Base-by-base conservation (phyloP, 2,797 vertebrate genomes). In the Pitangus sulphuratus region DNA sequence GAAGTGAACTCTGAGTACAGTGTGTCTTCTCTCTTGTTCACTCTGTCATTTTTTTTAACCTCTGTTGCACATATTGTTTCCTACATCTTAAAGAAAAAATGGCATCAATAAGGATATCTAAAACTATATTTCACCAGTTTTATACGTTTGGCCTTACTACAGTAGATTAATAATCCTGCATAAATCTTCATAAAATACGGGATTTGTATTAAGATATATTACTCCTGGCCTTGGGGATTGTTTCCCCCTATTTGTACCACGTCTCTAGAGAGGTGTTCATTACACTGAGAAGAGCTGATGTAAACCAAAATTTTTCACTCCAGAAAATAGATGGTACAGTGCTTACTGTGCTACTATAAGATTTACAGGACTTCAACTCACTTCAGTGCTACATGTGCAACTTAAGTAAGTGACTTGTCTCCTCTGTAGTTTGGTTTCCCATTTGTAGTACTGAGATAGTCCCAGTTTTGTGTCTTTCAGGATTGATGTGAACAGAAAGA, bases 191-290 rank as follows among this genome's bases (percentile, higher is more conserved):
- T 58, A 78, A 78, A 90, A 75, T 33, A 68, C 8, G 4, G 5
- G 3, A 21, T 48, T 56, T 71, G 2, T 14, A 28, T 12, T 64
- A 14, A 81, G 44, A 84, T 75, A 64, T 1, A 4, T 17, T 44
- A 83, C 81, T 89, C 31, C 31, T 48, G 28, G 5, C 13, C 12
- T 50, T 75, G 30, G 10, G 11, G 15, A 51, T 2, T 25, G 45
- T 30, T 24, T 2, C 2, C 6, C 11, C 2, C 12, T 4, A 0
- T 40, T 84, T 40, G 2, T 37, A 40, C 12, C 19, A 19, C 26
- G 15, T 68, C 20, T 70, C 19, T 47, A 56, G 56, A 70, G 12
- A 54, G 2, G 0, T 37, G 9, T 56, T 81, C 11, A 33, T 78
- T 84, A 40, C 28, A 84, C 9, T 37, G 35, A 82, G 61, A 78